Base-by-base conservation (phyloP, 2,797 vertebrate species). In the Sebastes itinus region DNA sequence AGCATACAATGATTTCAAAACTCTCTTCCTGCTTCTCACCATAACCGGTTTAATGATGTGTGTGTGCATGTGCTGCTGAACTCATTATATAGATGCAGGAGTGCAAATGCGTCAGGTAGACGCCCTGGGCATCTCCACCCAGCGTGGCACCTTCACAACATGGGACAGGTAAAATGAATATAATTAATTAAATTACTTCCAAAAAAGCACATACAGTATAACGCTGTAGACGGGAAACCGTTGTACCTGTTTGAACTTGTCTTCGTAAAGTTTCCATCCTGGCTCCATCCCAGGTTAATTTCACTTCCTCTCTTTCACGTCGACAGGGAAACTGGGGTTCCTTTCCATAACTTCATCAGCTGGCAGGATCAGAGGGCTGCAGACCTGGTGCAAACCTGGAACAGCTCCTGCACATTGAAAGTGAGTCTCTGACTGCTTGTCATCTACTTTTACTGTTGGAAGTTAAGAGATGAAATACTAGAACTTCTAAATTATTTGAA, bases 281-380 rank as follows among this genome's bases (percentile, higher is more conserved):
- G 10, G 12, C 30, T 66, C 18, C 10, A 55, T 25, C 49, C 66
- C 11, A 12, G 8, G 3, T 62, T 54, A 1, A 59, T 60, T 64
- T 72, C 3, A 30, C 4, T 42, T 42, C 5, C 4, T 35, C 25
- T 60, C 22, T 54, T 49, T 35, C 1, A 2, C 30, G 69, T 58
- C 63, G 89, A 78, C 93, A 99, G 99, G 93, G 96, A 81, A 84
- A 98, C 97, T 2, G 98, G 98, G 72, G 94, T 94, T 83, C 96
- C 97, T 54, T 99, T 99, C 88, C 98, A 99, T 92, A 99, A 99
- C 91, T 99, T 99, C 78, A 97, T 99, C 94, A 98, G 95, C 83
- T 99, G 98, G 98, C 98, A 98, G 96, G 98, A 99, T 78, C 89
- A 96, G 85, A 96, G 98, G 92, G 96, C 97, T 62, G 78, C 91